These are phyloP conservation scores for Villa cingulata DNA, from an alignment of 2,888 invertebrate species.

Conservation along the genomic window DNA sequence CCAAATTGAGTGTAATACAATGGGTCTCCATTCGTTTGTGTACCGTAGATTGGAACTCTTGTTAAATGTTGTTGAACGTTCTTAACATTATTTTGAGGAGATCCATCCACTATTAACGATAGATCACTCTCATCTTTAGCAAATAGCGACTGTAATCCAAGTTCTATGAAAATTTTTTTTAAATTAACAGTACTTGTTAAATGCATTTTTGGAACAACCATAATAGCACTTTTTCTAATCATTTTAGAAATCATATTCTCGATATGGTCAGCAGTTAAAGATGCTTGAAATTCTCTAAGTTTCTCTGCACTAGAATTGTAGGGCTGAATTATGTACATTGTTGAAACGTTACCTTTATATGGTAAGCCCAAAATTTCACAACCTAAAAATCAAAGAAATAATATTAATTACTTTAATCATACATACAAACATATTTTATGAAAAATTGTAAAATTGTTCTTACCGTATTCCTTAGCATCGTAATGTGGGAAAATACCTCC, in stretches of 20 bases:
- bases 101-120: conserved; percentile 41
- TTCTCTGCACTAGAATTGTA: conserved; percentile 36
- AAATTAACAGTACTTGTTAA: conserved; percentile 46
- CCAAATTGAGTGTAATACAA: neutral
- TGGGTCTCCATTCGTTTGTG: neutral
- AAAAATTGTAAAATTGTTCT: neutral
- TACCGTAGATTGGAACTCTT: conserved; percentile 2
- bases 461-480: conserved; percentile 14
- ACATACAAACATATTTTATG: too few species aligned
- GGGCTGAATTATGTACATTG: conserved; percentile 54
- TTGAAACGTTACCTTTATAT: conserved; percentile 46
- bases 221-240: conserved; percentile 35
- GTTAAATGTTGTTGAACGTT: neutral
- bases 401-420: too few species aligned
- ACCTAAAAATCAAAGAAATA: conserved; percentile 18
- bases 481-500: conserved; percentile 41
- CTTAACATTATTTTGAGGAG: neutral
- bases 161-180: conserved; percentile 38
- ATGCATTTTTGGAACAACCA: conserved; percentile 56
- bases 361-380: conserved; percentile 51
- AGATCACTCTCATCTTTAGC: conserved; percentile 47
- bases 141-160: conserved; percentile 54
- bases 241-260: conserved; percentile 30
- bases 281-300: conserved; percentile 35
- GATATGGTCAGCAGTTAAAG: conserved; percentile 36